These are phyloP conservation scores for Achroia grisella DNA, from an alignment of 1,140 invertebrate species.

Conservation along the genomic window DNA sequence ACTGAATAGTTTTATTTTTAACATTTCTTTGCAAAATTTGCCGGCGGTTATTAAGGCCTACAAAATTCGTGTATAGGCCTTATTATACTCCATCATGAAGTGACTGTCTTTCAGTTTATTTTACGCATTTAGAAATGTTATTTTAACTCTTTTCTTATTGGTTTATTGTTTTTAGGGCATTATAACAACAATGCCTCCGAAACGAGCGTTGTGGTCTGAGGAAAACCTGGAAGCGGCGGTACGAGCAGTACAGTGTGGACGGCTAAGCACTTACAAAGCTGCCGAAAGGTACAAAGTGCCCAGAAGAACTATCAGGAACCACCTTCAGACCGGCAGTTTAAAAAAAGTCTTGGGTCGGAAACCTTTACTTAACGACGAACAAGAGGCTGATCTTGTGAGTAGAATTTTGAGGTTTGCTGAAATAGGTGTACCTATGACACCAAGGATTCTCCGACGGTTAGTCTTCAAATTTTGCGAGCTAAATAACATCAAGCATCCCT, in stretches of 20 bases:
- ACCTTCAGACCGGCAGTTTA: not conserved
- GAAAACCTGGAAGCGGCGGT: not conserved
- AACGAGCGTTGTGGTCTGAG: too few species aligned
- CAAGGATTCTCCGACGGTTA: too few species aligned
- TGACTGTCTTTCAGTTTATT: too few species aligned
- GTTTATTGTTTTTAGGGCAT: too few species aligned
- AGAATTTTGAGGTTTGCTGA: not conserved
- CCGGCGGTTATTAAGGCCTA: too few species aligned
- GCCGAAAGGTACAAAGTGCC: not conserved
- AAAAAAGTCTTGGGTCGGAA: not conserved
- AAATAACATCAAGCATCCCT: constrained; percentile 1
- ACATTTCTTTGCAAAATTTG: too few species aligned
- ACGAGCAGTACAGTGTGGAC: not conserved
- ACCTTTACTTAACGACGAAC: not conserved
- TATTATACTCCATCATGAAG: too few species aligned
- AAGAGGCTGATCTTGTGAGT: not conserved
- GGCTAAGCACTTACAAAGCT: not conserved
- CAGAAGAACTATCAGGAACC: not conserved
- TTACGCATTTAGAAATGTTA: too few species aligned
- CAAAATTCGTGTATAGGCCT: too few species aligned
- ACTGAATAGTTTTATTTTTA: too few species aligned
- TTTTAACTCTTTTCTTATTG: too few species aligned
- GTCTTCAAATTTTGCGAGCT: not conserved
- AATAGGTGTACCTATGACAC: not conserved
- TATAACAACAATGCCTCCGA: too few species aligned